phyloP scores from a whole-genome alignment of 2,113 vertebrate species.

The Myotis brandtii region DNA sequence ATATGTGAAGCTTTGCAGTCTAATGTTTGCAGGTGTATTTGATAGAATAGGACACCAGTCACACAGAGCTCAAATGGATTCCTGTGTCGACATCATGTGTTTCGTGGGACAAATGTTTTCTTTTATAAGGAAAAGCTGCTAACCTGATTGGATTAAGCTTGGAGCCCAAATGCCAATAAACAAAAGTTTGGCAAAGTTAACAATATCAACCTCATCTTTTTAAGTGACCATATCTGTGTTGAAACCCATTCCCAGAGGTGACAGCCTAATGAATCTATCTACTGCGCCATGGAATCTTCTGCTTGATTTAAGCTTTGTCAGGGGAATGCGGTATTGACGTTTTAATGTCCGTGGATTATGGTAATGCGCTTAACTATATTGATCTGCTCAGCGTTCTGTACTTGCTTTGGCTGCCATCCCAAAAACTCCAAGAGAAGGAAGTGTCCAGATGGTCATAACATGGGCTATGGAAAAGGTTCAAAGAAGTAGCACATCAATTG shows the following conservation, averaged over 20 bases:
- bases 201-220: constrained; percentile 21
- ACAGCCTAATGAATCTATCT: constrained; percentile 55
- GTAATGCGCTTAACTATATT: constrained; percentile 75
- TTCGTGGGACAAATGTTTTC: not conserved
- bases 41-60: not conserved
- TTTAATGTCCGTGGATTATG: constrained; percentile 77
- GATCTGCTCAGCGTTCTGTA: constrained; percentile 73
- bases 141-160: not conserved
- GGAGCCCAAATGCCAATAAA: constrained; percentile 9
- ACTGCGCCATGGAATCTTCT: not conserved
- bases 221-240: constrained; percentile 22
- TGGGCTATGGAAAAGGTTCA: constrained; percentile 59
- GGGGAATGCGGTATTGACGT: constrained; percentile 66
- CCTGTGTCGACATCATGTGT: not conserved
- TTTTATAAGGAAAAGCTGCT: not conserved
- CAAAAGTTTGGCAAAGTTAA: constrained; percentile 61
- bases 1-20: not conserved
- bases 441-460: constrained; percentile 73
- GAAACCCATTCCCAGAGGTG: constrained; percentile 56
- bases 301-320: constrained; percentile 66
- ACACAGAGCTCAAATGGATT: not conserved
- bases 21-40: not conserved
- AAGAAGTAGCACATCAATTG: constrained; percentile 31
- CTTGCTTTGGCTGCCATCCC: constrained; percentile 74
- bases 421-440: constrained; percentile 73